Conservation (phyloP, 2,797 vertebrate genomes). For the Eulemur coronatus region DNA sequence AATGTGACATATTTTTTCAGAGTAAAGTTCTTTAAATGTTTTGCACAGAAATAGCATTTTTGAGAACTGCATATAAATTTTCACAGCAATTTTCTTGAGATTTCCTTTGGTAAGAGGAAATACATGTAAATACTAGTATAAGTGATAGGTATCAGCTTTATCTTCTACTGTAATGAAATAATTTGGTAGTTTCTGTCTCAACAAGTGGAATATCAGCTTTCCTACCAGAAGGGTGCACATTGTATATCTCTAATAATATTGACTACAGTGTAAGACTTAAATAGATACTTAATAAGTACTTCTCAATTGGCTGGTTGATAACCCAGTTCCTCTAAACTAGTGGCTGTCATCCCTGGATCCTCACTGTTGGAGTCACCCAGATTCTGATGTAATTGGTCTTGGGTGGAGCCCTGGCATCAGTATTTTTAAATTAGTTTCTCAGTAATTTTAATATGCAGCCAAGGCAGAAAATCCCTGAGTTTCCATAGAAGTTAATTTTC, state of each 20-base stretch:
- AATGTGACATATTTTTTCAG: not conserved
- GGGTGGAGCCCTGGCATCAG: not conserved
- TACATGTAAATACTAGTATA: not conserved
- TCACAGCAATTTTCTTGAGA: not conserved
- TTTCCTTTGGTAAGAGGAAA: not conserved
- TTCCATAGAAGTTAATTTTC: slow-evolving; percentile 25
- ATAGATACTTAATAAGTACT: not conserved
- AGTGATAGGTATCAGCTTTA: not conserved
- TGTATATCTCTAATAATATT: not conserved
- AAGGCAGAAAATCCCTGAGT: not conserved
- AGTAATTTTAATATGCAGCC: not conserved
- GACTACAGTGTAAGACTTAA: not conserved
- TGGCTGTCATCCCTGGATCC: not conserved
- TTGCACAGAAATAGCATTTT: not conserved
- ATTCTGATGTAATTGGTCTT: not conserved
- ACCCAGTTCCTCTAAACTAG: not conserved
- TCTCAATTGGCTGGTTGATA: not conserved
- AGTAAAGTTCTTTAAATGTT: not conserved
- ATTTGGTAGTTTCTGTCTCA: not conserved
- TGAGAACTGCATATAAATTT: not conserved
- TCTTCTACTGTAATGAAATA: not conserved
- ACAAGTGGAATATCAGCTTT: not conserved
- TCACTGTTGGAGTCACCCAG: not conserved
- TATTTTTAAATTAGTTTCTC: not conserved
- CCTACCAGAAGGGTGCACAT: not conserved